Base-by-base conservation (phyloP, 2,797 vertebrate species). In the Oreochromis mossambicus region DNA sequence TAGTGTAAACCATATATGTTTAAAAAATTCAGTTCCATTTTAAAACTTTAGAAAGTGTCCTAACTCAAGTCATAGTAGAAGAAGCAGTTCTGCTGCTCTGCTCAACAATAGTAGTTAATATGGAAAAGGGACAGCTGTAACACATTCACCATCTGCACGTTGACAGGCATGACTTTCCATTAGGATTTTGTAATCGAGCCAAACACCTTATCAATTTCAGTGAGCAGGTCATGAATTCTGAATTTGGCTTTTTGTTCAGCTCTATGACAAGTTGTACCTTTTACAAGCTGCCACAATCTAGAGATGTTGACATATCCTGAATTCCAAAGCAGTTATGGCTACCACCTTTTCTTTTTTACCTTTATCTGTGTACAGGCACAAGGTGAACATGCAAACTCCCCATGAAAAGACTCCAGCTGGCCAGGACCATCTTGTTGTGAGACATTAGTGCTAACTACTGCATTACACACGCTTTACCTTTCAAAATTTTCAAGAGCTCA, bases 101-200 rank as follows among this genome's bases (percentile, higher is more conserved):
- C 32, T 5, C 61, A 85, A 87, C 86, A 87, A 78, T 58, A 66
- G 58, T 61, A 78, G 86, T 83, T 89, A 89, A 86, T 86, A 83
- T 88, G 80, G 79, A 83, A 88, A 89, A 88, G 61, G 75, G 87
- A 82, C 87, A 89, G 86, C 89, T 92, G 84, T 79, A 85, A 85
- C 66, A 70, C 68, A 77, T 83, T 81, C 79, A 75, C 87, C 89
- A 92, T 91, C 88, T 92, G 87, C 78, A 87, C 78, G 83, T 78
- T 87, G 90, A 91, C 88, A 90, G 86, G 81, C 86, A 86, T 86
- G 88, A 82, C 86, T 90, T 91, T 87, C 82, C 88, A 94, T 94
- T 86, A 88, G 78, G 84, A 79, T 83, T 91, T 84, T 92, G 90
- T 91, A 86, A 89, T 78, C 17, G 61, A 81, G 89, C 88, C 87